phyloP scores from a whole-genome alignment of 1,140 invertebrate genomes.

The Goniozus legneri region DNA sequence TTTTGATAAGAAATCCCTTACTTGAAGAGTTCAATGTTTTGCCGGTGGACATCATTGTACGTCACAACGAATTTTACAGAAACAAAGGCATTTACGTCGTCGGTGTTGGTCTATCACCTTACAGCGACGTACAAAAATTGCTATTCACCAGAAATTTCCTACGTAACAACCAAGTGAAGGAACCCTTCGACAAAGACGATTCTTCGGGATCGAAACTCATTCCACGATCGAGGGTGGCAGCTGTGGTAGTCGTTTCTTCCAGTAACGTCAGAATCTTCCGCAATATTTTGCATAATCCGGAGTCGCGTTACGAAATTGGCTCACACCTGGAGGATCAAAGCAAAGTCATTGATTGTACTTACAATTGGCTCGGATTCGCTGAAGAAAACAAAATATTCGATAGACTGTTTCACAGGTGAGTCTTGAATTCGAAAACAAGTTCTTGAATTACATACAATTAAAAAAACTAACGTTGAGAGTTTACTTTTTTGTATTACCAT shows the following conservation, averaged over 20 bases:
- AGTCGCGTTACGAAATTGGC: conserved; percentile 89
- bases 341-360: conserved; percentile 87
- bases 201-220: conserved; percentile 66
- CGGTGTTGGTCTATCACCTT: conserved; percentile 82
- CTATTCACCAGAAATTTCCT: conserved; percentile 89
- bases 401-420: conserved; percentile 75
- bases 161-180: conserved; percentile 79
- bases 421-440: too few species aligned
- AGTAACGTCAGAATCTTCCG: conserved; percentile 86
- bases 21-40: conserved; percentile 68
- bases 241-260: conserved; percentile 83
- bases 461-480: too few species aligned
- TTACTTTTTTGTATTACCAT: too few species aligned
- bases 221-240: conserved; percentile 83
- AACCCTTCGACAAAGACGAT: conserved; percentile 74
- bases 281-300: conserved; percentile 90
- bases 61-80: conserved; percentile 83
- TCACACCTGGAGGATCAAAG: conserved; percentile 94
- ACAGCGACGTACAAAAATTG: conserved; percentile 75
- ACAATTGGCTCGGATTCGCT: conserved; percentile 86
- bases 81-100: conserved; percentile 87
- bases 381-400: conserved; percentile 77
- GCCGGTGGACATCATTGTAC: conserved; percentile 70
- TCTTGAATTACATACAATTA: too few species aligned
- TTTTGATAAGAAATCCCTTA: conserved; percentile 82